Base-by-base conservation (phyloP, 2,888 invertebrate species). In the Copidosoma aretas region DNA sequence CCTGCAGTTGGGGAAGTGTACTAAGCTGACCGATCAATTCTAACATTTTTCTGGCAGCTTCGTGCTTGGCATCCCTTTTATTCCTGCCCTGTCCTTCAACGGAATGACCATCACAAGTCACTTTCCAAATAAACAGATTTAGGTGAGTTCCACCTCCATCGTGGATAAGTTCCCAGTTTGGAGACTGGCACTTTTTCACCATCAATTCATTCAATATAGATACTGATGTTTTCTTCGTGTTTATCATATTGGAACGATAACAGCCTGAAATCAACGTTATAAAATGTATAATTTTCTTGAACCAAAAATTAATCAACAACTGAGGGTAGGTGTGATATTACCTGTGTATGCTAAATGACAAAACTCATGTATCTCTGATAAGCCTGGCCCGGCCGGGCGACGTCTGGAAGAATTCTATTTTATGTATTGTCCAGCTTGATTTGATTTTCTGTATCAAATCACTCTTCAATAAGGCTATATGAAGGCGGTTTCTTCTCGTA, bases 131-230 rank as follows among this genome's bases (percentile, higher is more conserved):
- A 70, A 85, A 85, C 1, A 78, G 79, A 72, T 83, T 84, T 54
- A 81, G 75, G 69, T 85, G 85, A 1, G 81, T 76, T 3, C 84
- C 83, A 32, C 81, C 81, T 2, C 82, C 81, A 56, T 84, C 78
- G 21, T 81, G 77, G 65, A 83, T 79, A 19, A 84, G 75, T 67
- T 84, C 81, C 69, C 89, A 91, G 66, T 88, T 87, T 0, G 89
- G 89, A 0, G 83, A 76, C 21, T 79, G 76, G 0, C 84, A 84
- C 24, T 84, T 80, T 75, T 89, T 88, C 8, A 88, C 84, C 83
- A 89, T 87, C 82, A 89, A 85, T 80, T 91, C 91, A 79, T 91
- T 90, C 19, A 91, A 83, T 3, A 90, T 86, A 53, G 90, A 89
- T 10, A 89, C 88, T 1, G 90, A 88, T 0, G 90, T 91, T 81